Evolutionary conservation across 2,888 invertebrate species (phyloP).

Genomic region (Byasa hedistus): DNA sequence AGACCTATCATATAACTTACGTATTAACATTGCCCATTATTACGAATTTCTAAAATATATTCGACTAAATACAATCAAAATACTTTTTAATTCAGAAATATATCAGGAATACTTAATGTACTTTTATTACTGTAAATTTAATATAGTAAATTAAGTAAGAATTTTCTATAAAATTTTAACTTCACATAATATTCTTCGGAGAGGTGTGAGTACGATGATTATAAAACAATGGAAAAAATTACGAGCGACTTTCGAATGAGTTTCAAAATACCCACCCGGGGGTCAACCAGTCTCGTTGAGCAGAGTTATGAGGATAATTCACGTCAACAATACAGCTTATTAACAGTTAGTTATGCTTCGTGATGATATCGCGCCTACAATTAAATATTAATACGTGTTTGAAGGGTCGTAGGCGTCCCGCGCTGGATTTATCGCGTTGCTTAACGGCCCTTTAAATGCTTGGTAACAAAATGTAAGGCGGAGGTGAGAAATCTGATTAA

Average conservation of each 20-base stretch:
- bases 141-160: too few relatives aligned
- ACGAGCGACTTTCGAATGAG: background rate
- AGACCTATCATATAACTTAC: background rate
- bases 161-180: background rate
- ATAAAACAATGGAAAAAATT: background rate
- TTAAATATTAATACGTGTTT: slow-evolving; percentile 76
- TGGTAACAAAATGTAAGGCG: slow-evolving; percentile 53
- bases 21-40: background rate
- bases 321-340: slow-evolving; percentile 78
- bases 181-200: background rate
- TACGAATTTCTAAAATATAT: background rate
- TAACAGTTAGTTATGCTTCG: slow-evolving; percentile 74
- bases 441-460: slow-evolving; percentile 43
- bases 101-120: too few relatives aligned
- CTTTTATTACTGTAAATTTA: too few relatives aligned
- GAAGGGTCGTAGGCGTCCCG: slow-evolving; percentile 59
- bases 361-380: slow-evolving; percentile 77
- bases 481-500: slow-evolving; percentile 52
- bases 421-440: slow-evolving; percentile 57
- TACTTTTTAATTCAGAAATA: background rate
- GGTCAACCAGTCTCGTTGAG: slow-evolving; percentile 49
- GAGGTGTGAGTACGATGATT: background rate
- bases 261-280: slow-evolving; percentile 48
- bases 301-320: slow-evolving; percentile 73
- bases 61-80: background rate